Conservation (phyloP, 2,888 invertebrate genomes). For the Ophonus ardosiacus region DNA sequence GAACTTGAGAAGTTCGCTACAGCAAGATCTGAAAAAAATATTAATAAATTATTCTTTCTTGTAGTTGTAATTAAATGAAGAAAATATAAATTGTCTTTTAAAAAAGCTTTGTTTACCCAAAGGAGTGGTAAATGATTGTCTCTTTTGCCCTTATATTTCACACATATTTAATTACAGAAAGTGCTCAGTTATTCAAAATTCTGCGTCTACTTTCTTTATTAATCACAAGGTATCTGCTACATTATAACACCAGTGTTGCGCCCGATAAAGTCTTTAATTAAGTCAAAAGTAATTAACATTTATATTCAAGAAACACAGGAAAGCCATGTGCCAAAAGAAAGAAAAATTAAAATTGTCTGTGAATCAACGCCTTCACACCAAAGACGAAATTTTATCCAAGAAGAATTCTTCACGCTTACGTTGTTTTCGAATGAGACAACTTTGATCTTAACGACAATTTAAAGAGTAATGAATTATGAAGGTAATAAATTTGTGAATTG, state of each 20-base stretch:
- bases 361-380: neutral
- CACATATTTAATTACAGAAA: neutral
- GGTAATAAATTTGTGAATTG: too few relatives aligned
- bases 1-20: too few relatives aligned
- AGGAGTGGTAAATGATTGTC: neutral
- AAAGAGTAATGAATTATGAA: too few relatives aligned
- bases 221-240: neutral
- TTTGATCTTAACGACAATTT: too few relatives aligned
- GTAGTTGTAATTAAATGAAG: too few relatives aligned
- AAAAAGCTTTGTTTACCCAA: too few relatives aligned
- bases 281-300: neutral
- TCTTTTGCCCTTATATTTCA: neutral
- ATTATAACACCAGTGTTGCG: neutral
- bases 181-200: neutral
- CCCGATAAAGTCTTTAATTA: neutral
- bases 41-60: too few relatives aligned
- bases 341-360: neutral
- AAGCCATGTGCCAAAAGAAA: neutral
- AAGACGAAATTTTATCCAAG: too few relatives aligned
- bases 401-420: too few relatives aligned
- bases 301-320: neutral
- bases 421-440: too few relatives aligned
- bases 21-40: too few relatives aligned
- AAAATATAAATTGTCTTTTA: too few relatives aligned
- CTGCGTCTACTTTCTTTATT: neutral